phyloP scores from a whole-genome alignment of 2,888 invertebrate species.

The Campopleginae sp. region DNA sequence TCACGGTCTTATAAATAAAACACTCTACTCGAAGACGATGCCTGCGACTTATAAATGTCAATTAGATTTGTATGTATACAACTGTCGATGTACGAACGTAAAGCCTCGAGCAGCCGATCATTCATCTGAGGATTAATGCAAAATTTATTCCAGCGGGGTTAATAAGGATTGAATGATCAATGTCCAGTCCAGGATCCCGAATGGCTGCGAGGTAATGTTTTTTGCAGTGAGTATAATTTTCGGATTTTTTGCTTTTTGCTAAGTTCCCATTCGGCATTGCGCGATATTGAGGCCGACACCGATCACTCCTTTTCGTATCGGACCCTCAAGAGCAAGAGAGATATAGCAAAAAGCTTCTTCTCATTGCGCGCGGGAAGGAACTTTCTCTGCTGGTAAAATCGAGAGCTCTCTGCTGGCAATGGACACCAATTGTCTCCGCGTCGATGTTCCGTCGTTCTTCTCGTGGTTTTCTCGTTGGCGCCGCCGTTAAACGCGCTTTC shows the following conservation, averaged over 20 bases:
- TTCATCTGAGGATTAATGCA: slow-evolving; percentile 32
- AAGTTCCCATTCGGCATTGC: neutral
- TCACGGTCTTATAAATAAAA: slow-evolving; percentile 75
- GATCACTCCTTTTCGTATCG: neutral
- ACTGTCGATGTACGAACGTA: slow-evolving; percentile 40
- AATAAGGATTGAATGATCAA: slow-evolving; percentile 29
- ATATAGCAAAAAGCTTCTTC: neutral
- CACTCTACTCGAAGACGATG: slow-evolving; percentile 58
- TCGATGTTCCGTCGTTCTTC: slow-evolving; percentile 75
- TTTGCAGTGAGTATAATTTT: slow-evolving; percentile 5
- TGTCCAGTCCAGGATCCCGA: neutral
- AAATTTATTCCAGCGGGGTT: slow-evolving; percentile 48
- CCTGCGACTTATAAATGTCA: slow-evolving; percentile 60
- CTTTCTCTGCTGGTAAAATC: slow-evolving; percentile 43
- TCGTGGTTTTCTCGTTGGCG: slow-evolving; percentile 72
- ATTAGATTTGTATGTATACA: slow-evolving; percentile 63
- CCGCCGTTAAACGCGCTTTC: slow-evolving; percentile 71
- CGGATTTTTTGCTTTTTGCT: neutral
- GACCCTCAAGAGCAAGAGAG: neutral
- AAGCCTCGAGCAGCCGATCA: slow-evolving; percentile 38
- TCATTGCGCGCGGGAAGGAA: slow-evolving; percentile 32
- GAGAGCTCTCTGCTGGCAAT: slow-evolving; percentile 46
- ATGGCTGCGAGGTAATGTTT: neutral
- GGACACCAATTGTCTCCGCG: slow-evolving; percentile 63
- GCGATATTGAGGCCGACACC: neutral